A percentile compares a stretch with the other conserved stretches of the same genome.
Evolutionary conservation across 2,888 invertebrate genomes (phyloP).

Genomic region (Archips xylosteana): DNA sequence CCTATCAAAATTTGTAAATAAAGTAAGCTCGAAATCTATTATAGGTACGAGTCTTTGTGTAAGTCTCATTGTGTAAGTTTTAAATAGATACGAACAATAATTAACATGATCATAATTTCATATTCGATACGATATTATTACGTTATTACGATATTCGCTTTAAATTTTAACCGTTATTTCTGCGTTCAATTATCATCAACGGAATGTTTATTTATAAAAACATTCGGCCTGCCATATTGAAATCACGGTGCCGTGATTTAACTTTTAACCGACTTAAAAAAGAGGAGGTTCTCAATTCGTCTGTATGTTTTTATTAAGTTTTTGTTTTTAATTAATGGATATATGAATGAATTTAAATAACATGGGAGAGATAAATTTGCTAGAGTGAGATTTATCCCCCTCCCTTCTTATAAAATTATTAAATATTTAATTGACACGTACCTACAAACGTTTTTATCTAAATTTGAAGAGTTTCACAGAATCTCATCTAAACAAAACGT

Average conservation of each 20-base stretch:
- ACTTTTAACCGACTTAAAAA: too few species aligned
- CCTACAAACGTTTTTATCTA: background rate
- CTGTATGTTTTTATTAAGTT: too few species aligned
- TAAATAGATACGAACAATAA: background rate
- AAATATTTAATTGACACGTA: background rate
- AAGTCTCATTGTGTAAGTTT: too few species aligned
- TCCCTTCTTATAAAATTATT: too few species aligned
- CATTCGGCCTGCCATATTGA: background rate
- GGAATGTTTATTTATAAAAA: background rate
- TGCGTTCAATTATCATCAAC: background rate
- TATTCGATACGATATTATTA: background rate
- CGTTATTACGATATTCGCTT: background rate
- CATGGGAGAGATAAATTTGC: background rate
- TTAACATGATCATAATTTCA: background rate
- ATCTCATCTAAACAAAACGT: slow-evolving; percentile 19
- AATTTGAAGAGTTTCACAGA: slow-evolving; percentile 7
- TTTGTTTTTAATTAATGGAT: background rate
- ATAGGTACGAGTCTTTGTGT: too few species aligned
- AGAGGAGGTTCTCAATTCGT: too few species aligned
- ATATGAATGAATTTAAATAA: too few species aligned
- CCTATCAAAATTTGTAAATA: too few species aligned
- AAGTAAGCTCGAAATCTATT: too few species aligned
- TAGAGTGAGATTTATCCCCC: background rate
- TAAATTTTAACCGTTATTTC: background rate
- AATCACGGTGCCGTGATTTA: background rate